phyloP scores from a whole-genome alignment of 1,140 invertebrate species.

The Heterodera schachtii region DNA sequence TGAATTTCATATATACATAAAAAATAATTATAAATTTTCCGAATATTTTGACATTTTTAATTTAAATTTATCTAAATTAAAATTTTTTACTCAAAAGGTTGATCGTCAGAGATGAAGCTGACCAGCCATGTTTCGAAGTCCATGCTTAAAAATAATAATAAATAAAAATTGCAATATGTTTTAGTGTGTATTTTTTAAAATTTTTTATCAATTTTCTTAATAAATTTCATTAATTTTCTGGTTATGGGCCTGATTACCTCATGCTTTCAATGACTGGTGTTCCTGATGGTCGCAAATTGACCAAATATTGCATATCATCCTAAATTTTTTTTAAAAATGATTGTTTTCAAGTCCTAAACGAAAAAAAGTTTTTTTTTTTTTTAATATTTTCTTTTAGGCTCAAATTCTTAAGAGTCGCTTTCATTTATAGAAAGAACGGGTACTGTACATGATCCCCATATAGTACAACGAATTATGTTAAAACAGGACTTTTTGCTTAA shows the following conservation, averaged over 20 bases:
- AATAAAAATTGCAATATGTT: not conserved
- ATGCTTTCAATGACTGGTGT: slow-evolving; percentile 55
- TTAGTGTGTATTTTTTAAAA: not conserved
- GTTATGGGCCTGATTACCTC: slow-evolving; percentile 10
- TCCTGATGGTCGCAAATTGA: slow-evolving; percentile 57
- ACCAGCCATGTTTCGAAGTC: slow-evolving; percentile 65
- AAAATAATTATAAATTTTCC: not conserved
- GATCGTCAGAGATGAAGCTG: slow-evolving; percentile 61
- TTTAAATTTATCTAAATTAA: slow-evolving; percentile 12
- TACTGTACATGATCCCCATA: too few relatives aligned
- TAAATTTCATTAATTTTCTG: too few relatives aligned
- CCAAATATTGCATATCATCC: slow-evolving; percentile 63
- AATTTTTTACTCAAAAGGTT: slow-evolving; percentile 56
- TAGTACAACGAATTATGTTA: too few relatives aligned
- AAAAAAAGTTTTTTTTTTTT: too few relatives aligned
- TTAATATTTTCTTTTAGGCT: too few relatives aligned
- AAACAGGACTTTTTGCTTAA: too few relatives aligned
- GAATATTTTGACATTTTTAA: not conserved
- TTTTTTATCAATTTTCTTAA: not conserved
- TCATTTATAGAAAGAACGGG: too few relatives aligned
- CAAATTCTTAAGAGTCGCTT: too few relatives aligned
- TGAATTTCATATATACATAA: not conserved
- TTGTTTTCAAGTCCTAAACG: too few relatives aligned
- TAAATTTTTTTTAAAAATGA: not conserved
- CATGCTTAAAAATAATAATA: slow-evolving; percentile 8